Evolutionary conservation across 2,888 invertebrate genomes (phyloP).

Genomic region (Apodemia mormo): DNA sequence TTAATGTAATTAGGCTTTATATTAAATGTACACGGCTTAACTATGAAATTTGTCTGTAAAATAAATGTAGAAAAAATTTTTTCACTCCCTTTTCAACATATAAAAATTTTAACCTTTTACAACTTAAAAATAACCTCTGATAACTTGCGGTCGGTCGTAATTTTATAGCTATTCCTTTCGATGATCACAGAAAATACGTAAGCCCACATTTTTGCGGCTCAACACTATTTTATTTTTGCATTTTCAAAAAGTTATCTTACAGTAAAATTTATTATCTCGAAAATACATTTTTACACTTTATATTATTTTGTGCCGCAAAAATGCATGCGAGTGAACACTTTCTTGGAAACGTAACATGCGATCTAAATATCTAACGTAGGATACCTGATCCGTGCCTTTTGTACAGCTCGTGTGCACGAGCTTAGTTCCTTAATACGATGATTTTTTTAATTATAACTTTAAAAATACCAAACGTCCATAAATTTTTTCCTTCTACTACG

Average conservation of each 20-base stretch:
- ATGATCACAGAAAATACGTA: conserved; percentile 73
- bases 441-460: conserved; percentile 73
- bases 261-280: conserved; percentile 57
- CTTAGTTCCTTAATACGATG: conserved; percentile 71
- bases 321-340: conserved; percentile 67
- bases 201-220: conserved; percentile 50
- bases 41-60: conserved; percentile 71
- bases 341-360: conserved; percentile 78
- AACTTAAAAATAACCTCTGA: conserved; percentile 73
- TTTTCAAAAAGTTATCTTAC: conserved; percentile 48
- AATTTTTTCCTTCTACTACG: conserved; percentile 79
- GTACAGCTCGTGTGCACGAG: conserved; percentile 63
- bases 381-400: conserved; percentile 79
- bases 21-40: conserved; percentile 75
- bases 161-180: conserved; percentile 41
- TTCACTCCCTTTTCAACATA: conserved; percentile 37
- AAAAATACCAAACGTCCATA: conserved; percentile 80
- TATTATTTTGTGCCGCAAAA: conserved; percentile 45
- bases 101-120: conserved; percentile 51
- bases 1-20: conserved; percentile 66
- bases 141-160: conserved; percentile 46
- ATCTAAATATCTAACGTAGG: conserved; percentile 78
- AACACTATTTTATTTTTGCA: conserved; percentile 46
- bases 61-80: conserved; percentile 73
- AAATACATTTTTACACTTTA: conserved; percentile 60